phyloP scores from a whole-genome alignment of 1,140 invertebrate species.

The Venturia canescens region DNA sequence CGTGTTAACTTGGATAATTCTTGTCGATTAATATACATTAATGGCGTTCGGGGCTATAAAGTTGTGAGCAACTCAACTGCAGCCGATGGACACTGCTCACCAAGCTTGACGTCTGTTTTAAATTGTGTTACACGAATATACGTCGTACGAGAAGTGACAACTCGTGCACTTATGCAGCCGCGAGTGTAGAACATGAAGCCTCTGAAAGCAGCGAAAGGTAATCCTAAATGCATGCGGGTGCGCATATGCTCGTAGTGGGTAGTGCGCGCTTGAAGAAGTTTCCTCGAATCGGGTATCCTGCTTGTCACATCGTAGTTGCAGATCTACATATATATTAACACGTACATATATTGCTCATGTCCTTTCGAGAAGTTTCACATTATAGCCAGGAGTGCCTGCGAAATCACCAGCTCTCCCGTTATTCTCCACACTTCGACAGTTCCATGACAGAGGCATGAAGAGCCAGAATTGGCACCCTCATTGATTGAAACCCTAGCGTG shows the following conservation, averaged over 20 bases:
- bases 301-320: constrained; percentile 5
- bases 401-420: constrained; percentile 19
- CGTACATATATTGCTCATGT: background rate
- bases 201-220: background rate
- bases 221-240: background rate
- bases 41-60: background rate
- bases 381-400: constrained; percentile 72
- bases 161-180: constrained; percentile 60
- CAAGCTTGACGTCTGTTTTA: constrained; percentile 2
- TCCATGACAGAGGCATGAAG: constrained; percentile 55
- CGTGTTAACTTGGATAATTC: background rate
- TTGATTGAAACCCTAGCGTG: constrained; percentile 57
- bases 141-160: constrained; percentile 64
- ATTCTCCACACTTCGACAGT: constrained; percentile 70
- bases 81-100: background rate
- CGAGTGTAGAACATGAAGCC: constrained; percentile 4
- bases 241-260: background rate
- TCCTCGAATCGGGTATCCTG: constrained; percentile 65
- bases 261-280: constrained; percentile 70
- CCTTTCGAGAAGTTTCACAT: constrained; percentile 70
- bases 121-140: background rate
- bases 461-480: constrained; percentile 62
- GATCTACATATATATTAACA: background rate
- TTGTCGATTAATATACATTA: background rate
- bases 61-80: background rate